phyloP scores from a whole-genome alignment of 2,797 vertebrate genomes.

The Manis crassicaudata region DNA sequence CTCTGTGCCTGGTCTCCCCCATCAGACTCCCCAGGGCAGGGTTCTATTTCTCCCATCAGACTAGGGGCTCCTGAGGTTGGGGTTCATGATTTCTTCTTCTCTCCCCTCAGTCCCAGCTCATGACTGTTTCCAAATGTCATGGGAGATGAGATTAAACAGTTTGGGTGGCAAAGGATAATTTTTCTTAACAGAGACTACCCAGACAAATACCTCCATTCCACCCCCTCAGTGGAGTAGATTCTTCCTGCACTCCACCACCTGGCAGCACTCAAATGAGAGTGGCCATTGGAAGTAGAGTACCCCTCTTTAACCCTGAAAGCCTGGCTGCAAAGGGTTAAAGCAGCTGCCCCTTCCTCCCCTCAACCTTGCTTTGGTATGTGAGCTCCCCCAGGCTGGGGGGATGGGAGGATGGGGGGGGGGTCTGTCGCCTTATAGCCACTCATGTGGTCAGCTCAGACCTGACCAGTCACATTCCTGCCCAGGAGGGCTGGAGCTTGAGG shows the following conservation, averaged over 20 bases:
- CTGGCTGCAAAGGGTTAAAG: conserved; percentile 71
- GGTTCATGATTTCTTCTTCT: conserved; percentile 59
- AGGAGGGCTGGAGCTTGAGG: conserved; percentile 63
- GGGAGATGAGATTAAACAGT: conserved; percentile 64
- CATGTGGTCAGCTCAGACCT: conserved; percentile 79
- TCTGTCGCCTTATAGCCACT: conserved; percentile 74
- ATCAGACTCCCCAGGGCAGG: conserved; percentile 65
- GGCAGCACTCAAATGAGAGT: neutral
- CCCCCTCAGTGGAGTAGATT: neutral
- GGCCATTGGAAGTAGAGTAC: neutral
- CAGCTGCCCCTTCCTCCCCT: neutral
- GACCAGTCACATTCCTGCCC: conserved; percentile 82
- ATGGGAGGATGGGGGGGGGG: conserved; percentile 57
- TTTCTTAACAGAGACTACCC: conserved; percentile 21
- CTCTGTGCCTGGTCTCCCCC: conserved; percentile 41
- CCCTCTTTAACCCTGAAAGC: conserved; percentile 22
- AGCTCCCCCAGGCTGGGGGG: conserved; percentile 61
- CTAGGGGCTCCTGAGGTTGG: conserved; percentile 63
- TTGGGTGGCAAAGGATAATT: conserved; percentile 41
- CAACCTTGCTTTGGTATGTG: conserved; percentile 65
- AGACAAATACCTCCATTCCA: neutral
- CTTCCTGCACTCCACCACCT: neutral
- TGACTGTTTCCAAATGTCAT: conserved; percentile 43
- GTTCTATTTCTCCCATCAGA: conserved; percentile 69
- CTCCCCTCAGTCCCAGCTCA: conserved; percentile 37